Percentiles rank a stretch among this genome's conserved stretches.
Evolutionary conservation across 1,140 invertebrate genomes (phyloP).

Genomic region (Orius laevigatus): DNA sequence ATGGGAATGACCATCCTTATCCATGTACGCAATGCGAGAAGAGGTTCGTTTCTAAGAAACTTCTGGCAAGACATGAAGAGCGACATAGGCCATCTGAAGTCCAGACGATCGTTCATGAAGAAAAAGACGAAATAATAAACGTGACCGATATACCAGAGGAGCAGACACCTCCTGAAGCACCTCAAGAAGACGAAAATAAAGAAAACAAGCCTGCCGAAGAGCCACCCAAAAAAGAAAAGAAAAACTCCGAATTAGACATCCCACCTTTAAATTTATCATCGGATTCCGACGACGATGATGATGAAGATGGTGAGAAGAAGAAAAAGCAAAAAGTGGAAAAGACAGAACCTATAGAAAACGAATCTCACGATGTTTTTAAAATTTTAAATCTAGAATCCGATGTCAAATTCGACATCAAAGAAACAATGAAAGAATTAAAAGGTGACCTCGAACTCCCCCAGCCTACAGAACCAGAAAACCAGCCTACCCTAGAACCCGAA

Average conservation of each 20-base stretch:
- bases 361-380: background rate
- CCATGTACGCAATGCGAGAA: constrained; percentile 52
- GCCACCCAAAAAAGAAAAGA: constrained; percentile 21
- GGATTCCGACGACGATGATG: constrained; percentile 57
- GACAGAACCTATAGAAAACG: background rate
- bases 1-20: constrained; percentile 51
- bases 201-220: constrained; percentile 15
- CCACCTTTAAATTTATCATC: constrained; percentile 62
- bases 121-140: constrained; percentile 23
- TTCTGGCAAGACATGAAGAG: constrained; percentile 49
- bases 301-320: constrained; percentile 25
- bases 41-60: constrained; percentile 64
- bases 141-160: constrained; percentile 25
- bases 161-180: constrained; percentile 8
- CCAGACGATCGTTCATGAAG: constrained; percentile 1
- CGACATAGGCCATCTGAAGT: constrained; percentile 26
- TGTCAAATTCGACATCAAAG: background rate
- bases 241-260: constrained; percentile 39
- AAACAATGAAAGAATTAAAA: background rate
- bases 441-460: constrained; percentile 1
- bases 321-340: background rate
- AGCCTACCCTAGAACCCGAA: background rate
- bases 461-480: background rate
- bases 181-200: constrained; percentile 17
- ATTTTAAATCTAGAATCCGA: background rate